Conservation (phyloP, 2,888 invertebrate genomes). For the Colostygia pectinataria region DNA sequence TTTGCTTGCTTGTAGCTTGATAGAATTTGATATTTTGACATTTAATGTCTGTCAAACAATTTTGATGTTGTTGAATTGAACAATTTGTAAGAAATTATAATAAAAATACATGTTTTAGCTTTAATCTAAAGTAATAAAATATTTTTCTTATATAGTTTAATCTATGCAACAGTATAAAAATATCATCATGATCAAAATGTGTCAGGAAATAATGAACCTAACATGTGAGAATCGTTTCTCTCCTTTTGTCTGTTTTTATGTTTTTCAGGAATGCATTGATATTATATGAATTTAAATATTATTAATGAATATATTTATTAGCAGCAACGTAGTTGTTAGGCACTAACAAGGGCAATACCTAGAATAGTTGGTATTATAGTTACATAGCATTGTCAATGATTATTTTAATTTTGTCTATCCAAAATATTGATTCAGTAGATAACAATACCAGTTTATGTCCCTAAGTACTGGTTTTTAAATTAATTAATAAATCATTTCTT, state of each 20-base stretch:
- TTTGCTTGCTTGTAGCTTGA: too few species aligned
- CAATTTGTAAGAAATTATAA: conserved; percentile 33
- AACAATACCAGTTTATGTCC: conserved; percentile 21
- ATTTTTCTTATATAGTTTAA: conserved; percentile 4
- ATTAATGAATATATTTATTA: neutral
- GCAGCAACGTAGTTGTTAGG: neutral
- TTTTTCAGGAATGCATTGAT: conserved; percentile 14
- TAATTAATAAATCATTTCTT: conserved; percentile 24
- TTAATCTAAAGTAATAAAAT: neutral
- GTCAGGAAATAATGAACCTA: conserved; percentile 45
- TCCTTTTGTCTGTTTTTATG: conserved; percentile 19
- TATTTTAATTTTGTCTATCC: conserved; percentile 45
- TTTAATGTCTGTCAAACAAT: conserved; percentile 40
- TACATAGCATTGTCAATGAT: conserved; percentile 65
- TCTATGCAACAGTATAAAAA: conserved; percentile 8
- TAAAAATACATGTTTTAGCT: conserved; percentile 6
- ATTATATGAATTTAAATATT: neutral
- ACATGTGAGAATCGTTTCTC: conserved; percentile 60
- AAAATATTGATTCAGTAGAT: too few species aligned
- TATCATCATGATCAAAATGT: conserved; percentile 43
- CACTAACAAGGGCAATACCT: conserved; percentile 25
- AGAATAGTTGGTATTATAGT: conserved; percentile 41
- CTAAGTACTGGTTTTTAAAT: conserved; percentile 38
- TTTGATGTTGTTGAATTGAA: conserved; percentile 64
- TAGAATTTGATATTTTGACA: too few species aligned